Evolutionary conservation across 2,888 invertebrate species (phyloP).

Genomic region (Drosophila mayaguana): DNA sequence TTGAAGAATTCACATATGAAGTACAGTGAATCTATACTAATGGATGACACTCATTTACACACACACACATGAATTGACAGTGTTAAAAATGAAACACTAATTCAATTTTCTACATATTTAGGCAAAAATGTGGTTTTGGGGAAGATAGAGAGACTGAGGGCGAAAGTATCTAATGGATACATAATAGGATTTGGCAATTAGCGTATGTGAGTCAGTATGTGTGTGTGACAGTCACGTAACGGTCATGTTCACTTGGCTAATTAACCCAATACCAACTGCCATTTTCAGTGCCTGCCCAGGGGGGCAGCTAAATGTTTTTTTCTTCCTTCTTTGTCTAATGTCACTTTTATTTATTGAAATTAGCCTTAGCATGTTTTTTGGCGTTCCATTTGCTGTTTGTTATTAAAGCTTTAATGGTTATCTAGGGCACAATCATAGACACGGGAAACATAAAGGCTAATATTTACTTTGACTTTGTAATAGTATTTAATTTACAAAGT

Average conservation of each 20-base stretch:
- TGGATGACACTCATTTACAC: background rate
- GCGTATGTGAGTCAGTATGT: conserved; percentile 43
- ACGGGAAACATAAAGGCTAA: background rate
- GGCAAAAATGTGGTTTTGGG: conserved; percentile 21
- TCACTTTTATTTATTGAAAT: conserved; percentile 74
- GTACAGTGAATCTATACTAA: background rate
- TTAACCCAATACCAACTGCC: conserved; percentile 74
- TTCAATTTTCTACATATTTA: conserved; percentile 33
- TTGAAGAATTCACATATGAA: conserved; percentile 3
- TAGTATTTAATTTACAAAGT: background rate
- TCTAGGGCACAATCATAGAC: background rate
- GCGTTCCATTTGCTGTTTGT: background rate
- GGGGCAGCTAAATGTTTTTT: conserved; percentile 65
- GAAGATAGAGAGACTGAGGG: conserved; percentile 17
- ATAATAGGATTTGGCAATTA: conserved; percentile 82
- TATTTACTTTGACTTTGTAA: background rate
- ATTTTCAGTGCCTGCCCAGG: conserved; percentile 70
- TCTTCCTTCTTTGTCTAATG: conserved; percentile 49
- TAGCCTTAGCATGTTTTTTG: conserved; percentile 51
- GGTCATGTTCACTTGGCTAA: conserved; percentile 72
- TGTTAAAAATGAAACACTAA: conserved; percentile 26
- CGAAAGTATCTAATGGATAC: conserved; percentile 79
- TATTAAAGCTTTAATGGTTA: background rate
- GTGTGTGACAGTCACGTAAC: conserved; percentile 60
- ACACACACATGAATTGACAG: conserved; percentile 1